Base-by-base conservation (phyloP, 2,888 invertebrate genomes). In the Microctonus hyperodae region DNA sequence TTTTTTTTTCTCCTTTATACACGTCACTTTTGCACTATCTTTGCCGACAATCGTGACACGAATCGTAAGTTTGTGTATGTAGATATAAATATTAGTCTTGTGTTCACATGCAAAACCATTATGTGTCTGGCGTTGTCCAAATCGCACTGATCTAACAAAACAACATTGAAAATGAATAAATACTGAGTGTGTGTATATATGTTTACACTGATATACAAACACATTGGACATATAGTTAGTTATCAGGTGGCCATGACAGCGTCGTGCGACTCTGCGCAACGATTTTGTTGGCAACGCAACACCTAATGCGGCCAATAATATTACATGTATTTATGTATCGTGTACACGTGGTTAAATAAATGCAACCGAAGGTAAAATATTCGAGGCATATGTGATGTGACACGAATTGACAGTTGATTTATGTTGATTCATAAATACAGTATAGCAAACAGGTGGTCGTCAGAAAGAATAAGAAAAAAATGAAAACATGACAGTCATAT, bases 201-300 rank as follows among this genome's bases (percentile, higher is more conserved):
- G n/a, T n/a, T n/a, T n/a, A n/a, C n/a, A n/a, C n/a, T n/a, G n/a
- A n/a, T n/a, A n/a, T n/a, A n/a, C n/a, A n/a, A n/a, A n/a, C n/a
- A n/a, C n/a, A n/a, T 76, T 76, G 75, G 69, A 72, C 72, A 74
- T 74, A 77, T 74, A 75, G n/a, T n/a, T n/a, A n/a, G n/a, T n/a
- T n/a, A 72, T 76, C 76, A 74, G 75, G 72, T 75, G 75, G 75
- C 77, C 74, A 74, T 77, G 77, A 76, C 76, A 76, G 74, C 73
- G 75, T 72, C 72, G 69, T 73, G 16, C 50, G 61, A 53, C n/a
- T n/a, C 53, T 35, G n/a, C 51, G 62, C 61, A 53, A 37, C 23
- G 22, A 25, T n/a, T n/a, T 37, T 37, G 22, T 35, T 37, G 10
- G 73, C 74, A 56, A 65, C 40, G 76, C 74, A 6, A n/a, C n/a